A percentile compares a stretch with the other conserved stretches of the same genome.
phyloP scores from a whole-genome alignment of 1,140 invertebrate genomes.

The Neodiprion pinetum region DNA sequence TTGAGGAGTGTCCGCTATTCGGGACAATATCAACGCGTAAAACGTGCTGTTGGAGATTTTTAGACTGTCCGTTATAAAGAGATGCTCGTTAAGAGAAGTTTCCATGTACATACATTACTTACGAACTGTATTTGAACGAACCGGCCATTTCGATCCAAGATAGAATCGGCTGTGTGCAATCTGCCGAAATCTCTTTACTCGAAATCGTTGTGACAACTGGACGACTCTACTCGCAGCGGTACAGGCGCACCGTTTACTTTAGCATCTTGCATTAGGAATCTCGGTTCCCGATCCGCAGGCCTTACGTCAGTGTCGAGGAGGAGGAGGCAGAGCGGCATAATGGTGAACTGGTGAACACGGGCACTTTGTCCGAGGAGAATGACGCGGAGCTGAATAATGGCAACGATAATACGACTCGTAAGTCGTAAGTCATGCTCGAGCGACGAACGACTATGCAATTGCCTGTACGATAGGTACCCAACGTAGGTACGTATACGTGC shows the following conservation, averaged over 20 bases:
- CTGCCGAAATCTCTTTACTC: background rate
- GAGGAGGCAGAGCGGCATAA: background rate
- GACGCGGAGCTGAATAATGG: background rate
- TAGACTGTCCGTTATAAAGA: too few relatives aligned
- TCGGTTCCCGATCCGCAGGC: background rate
- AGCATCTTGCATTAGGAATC: background rate
- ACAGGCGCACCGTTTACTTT: background rate
- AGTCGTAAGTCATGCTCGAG: constrained; percentile 7
- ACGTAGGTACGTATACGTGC: background rate
- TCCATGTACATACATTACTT: too few relatives aligned
- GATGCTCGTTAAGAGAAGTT: too few relatives aligned
- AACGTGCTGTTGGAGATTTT: too few relatives aligned
- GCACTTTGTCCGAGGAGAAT: background rate
- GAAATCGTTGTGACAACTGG: background rate
- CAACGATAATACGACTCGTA: constrained; percentile 3
- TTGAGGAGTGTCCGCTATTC: too few relatives aligned
- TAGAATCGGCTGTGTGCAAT: background rate
- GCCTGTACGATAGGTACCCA: background rate
- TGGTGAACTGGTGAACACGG: background rate
- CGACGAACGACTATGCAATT: background rate
- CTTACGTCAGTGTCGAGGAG: background rate
- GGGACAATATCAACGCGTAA: too few relatives aligned
- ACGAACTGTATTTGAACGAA: too few relatives aligned
- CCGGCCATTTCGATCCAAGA: too few relatives aligned
- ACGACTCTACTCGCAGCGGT: background rate